Conservation (phyloP, 2,888 invertebrate genomes). For the Cryptocephalus primarius region DNA sequence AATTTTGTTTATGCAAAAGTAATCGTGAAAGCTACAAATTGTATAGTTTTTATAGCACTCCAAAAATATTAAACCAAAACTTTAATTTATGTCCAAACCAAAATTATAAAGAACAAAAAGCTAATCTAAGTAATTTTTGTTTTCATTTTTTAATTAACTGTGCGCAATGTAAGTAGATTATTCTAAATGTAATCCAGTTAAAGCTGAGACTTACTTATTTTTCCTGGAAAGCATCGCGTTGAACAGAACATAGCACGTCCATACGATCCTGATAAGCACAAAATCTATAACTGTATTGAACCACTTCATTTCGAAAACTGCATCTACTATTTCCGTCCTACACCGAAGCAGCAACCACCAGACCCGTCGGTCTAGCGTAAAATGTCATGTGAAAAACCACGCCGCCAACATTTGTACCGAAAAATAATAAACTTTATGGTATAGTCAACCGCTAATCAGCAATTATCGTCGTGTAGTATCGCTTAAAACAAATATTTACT, state of each 20-base stretch:
- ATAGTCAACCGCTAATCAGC: too few relatives aligned
- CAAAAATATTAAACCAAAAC: too few relatives aligned
- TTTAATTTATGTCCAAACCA: too few relatives aligned
- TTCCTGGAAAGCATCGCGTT: conserved; percentile 13
- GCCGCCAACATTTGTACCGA: not conserved
- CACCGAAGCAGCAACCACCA: not conserved
- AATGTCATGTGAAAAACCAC: not conserved
- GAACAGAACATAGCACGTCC: conserved; percentile 17
- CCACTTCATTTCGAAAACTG: conserved; percentile 3
- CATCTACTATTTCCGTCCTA: not conserved
- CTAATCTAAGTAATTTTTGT: too few relatives aligned
- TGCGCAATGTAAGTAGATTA: too few relatives aligned
- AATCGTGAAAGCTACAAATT: too few relatives aligned
- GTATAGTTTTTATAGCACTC: too few relatives aligned
- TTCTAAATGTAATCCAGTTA: not conserved
- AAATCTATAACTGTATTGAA: conserved; percentile 14
- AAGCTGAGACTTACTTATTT: conserved; percentile 14
- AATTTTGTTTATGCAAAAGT: too few relatives aligned
- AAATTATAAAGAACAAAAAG: too few relatives aligned
- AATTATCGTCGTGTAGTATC: too few relatives aligned
- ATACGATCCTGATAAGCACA: conserved; percentile 18
- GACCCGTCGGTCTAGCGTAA: not conserved
- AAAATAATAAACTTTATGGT: not conserved
- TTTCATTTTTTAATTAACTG: too few relatives aligned
- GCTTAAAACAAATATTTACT: too few relatives aligned